Evolutionary conservation across 2,888 invertebrate species (phyloP).

Genomic region (Amphipyra berbera): DNA sequence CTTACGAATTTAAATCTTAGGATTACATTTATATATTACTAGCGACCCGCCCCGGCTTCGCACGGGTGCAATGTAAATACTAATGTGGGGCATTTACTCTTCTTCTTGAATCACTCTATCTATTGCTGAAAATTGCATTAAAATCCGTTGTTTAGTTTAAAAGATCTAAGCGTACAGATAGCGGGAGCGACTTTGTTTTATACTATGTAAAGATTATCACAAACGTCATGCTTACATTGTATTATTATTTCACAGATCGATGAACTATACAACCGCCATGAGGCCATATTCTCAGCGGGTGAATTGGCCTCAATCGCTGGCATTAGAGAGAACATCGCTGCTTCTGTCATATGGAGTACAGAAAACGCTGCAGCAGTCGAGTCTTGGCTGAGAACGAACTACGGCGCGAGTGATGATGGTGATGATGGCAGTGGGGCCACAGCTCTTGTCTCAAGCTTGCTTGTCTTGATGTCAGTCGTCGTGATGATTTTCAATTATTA

Average conservation of each 20-base stretch:
- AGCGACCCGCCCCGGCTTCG: too few species aligned
- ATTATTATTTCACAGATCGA: constrained; percentile 66
- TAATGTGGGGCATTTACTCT: too few species aligned
- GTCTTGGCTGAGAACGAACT: constrained; percentile 74
- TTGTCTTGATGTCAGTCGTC: constrained; percentile 70
- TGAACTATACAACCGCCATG: constrained; percentile 66
- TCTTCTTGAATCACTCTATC: too few species aligned
- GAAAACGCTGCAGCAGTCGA: constrained; percentile 70
- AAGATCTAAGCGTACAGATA: too few species aligned
- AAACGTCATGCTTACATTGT: too few species aligned
- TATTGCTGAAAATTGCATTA: too few species aligned
- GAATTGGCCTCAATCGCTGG: constrained; percentile 76
- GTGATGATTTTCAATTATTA: constrained; percentile 66
- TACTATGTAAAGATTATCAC: too few species aligned
- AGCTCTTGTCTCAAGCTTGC: constrained; percentile 68
- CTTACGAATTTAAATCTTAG: too few species aligned
- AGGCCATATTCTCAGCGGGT: constrained; percentile 75
- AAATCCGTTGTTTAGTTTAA: too few species aligned
- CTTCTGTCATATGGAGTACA: constrained; percentile 78
- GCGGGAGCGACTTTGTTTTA: too few species aligned
- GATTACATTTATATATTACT: too few species aligned
- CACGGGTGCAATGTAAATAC: too few species aligned
- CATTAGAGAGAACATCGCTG: constrained; percentile 80
- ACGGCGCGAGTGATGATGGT: constrained; percentile 21
- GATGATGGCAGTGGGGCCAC: constrained; percentile 56